These are phyloP conservation scores for Anastatus disparis DNA, from an alignment of 1,140 invertebrate genomes.

Conservation along the genomic window DNA sequence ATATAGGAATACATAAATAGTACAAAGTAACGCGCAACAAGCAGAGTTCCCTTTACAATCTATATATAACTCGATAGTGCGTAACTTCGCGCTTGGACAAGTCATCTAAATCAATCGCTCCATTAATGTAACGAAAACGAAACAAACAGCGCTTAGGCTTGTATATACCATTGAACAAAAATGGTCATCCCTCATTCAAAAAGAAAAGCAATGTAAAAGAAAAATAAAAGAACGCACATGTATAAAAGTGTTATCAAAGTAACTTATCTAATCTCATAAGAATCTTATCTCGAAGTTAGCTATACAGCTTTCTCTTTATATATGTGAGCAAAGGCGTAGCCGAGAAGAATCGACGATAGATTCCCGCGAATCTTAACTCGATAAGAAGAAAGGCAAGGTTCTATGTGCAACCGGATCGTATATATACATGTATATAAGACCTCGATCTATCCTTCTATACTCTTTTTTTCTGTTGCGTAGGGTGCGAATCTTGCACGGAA, in stretches of 20 bases:
- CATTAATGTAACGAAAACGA: no score
- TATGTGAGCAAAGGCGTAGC: neutral
- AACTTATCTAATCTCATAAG: constrained; percentile 25
- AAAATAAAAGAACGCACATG: neutral
- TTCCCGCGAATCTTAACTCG: constrained; percentile 9
- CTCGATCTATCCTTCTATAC: neutral
- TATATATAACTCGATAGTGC: no score
- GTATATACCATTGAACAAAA: neutral
- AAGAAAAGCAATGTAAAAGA: neutral
- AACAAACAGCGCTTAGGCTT: no score
- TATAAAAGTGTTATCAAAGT: constrained; percentile 6
- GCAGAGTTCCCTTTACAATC: no score
- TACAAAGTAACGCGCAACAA: no score
- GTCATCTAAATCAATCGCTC: constrained; percentile 22
- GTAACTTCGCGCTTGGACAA: no score
- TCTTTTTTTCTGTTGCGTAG: neutral
- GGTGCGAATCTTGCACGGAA: constrained; percentile 28
- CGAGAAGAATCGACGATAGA: constrained; percentile 30
- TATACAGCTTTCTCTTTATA: constrained; percentile 12
- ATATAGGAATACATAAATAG: no score
- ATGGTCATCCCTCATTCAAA: constrained; percentile 5
- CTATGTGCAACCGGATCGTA: constrained; percentile 32
- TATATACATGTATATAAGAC: no score
- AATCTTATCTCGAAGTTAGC: neutral
- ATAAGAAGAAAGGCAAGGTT: no score